Percentiles rank a stretch among this genome's conserved stretches.
Evolutionary conservation across 2,888 invertebrate species (phyloP).

Genomic region (Sicus ferrugineus): DNA sequence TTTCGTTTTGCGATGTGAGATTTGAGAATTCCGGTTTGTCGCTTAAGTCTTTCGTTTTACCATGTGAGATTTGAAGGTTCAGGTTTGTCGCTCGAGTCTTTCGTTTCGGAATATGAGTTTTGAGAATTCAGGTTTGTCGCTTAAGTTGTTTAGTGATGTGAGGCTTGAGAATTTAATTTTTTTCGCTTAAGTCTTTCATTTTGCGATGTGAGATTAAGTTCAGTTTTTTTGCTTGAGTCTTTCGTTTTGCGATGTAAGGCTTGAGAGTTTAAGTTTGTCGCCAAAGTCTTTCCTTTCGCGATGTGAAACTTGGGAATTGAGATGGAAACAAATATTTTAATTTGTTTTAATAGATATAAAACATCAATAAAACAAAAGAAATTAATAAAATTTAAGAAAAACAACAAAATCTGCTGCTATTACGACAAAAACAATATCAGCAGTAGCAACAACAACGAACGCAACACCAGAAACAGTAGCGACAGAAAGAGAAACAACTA

Average conservation of each 20-base stretch:
- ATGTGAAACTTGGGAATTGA: too few species aligned
- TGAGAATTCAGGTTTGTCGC: neutral
- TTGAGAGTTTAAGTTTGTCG: neutral
- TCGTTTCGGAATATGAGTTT: too few species aligned
- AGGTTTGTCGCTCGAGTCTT: neutral
- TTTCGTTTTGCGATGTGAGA: neutral
- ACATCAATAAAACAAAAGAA: too few species aligned
- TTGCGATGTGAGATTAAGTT: neutral
- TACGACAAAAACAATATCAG: neutral
- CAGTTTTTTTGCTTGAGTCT: neutral
- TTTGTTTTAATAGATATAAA: too few species aligned
- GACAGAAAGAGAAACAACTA: neutral
- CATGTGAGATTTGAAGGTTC: too few species aligned
- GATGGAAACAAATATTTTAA: too few species aligned
- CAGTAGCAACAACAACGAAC: too few species aligned
- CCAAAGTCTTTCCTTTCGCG: neutral
- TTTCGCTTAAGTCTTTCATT: neutral
- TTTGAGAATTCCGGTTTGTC: neutral
- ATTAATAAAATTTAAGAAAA: too few species aligned
- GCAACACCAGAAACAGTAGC: neutral
- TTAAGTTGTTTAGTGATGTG: neutral
- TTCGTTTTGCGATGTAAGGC: neutral
- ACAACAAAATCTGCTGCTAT: neutral
- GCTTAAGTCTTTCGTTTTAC: neutral
- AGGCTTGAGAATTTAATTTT: too few species aligned